Evolutionary conservation across 2,888 invertebrate species (phyloP), one percentile per base, ranked within the genome.

Genomic region (Linnaemya tessellans): DNA sequence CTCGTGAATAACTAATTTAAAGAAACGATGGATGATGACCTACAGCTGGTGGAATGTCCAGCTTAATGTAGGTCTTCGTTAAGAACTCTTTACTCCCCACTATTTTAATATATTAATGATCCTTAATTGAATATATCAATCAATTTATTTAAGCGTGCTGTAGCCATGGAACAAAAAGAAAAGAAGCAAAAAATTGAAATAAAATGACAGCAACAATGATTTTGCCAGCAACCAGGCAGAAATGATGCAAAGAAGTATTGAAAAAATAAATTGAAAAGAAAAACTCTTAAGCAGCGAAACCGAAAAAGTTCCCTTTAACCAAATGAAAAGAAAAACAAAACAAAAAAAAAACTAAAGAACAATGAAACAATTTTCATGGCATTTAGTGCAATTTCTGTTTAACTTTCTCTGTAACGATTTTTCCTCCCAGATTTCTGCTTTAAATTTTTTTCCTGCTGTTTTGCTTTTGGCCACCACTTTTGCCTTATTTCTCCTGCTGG

Each of bases 51-150:
- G 13, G 13, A 13, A 60, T 75, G 64, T 41, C 25, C 41, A 54
- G 5, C 18, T 74, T 41, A 64, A 22, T 25, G 30, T n/a, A 62
- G 22, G 11, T 54, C 56, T 54, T 54, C 54, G 4, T 25, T 43
- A 8, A 38, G 22, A 62, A 67, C 10, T 58, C 2, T 62, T 11
- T 3, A 2, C 15, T 51, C 15, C 43, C 13, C 41, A 25, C 13
- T 58, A 22, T 3, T 20, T 77, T 35, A 51, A 43, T 68, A 74
- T 67, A 71, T 80, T 73, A 77, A 77, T 77, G 77, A 62, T 74
- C 20, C 70, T 85, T 85, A 85, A 85, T 85, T 85, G 85, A 85
- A 85, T 85, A 82, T 80, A 85, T 85, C 85, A 82, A 85, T 85
- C 82, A 85, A 80, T 79, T 82, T 82, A 75, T 58, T 75, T 68